Evolutionary conservation across 2,797 vertebrate species (phyloP).

Genomic region (Pangasius krempfi): DNA sequence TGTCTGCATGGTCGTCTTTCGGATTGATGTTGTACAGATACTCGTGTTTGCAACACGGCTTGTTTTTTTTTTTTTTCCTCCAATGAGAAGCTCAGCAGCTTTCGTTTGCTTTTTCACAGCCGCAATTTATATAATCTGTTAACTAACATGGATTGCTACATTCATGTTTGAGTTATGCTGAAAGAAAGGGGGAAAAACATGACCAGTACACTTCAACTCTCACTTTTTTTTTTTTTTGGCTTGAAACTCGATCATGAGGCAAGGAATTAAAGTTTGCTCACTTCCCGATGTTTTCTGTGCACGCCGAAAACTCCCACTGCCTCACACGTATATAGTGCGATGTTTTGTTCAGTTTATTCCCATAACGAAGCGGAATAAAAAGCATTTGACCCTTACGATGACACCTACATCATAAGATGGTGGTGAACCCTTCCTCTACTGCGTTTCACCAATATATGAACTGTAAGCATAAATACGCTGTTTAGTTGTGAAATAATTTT

Average conservation of each 20-base stretch:
- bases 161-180: not conserved
- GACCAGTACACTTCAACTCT: too few relatives aligned
- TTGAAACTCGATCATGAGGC: not conserved
- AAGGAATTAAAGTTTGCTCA: not conserved
- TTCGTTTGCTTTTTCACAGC: not conserved
- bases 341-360: not conserved
- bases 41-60: too few relatives aligned
- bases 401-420: not conserved
- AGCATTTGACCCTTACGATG: not conserved
- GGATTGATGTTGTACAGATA: too few relatives aligned
- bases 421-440: not conserved
- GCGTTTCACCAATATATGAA: not conserved
- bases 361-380: not conserved
- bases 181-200: too few relatives aligned
- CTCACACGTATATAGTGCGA: too few relatives aligned
- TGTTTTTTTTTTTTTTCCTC: too few relatives aligned
- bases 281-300: too few relatives aligned
- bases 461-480: not conserved
- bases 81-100: not conserved
- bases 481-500: not conserved
- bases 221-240: too few relatives aligned
- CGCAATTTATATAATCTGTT: not conserved
- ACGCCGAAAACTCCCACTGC: too few relatives aligned
- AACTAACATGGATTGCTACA: not conserved
- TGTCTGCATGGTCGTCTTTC: too few relatives aligned